Base-by-base conservation (phyloP, 2,797 vertebrate species). In the Gambusia yucatana region DNA sequence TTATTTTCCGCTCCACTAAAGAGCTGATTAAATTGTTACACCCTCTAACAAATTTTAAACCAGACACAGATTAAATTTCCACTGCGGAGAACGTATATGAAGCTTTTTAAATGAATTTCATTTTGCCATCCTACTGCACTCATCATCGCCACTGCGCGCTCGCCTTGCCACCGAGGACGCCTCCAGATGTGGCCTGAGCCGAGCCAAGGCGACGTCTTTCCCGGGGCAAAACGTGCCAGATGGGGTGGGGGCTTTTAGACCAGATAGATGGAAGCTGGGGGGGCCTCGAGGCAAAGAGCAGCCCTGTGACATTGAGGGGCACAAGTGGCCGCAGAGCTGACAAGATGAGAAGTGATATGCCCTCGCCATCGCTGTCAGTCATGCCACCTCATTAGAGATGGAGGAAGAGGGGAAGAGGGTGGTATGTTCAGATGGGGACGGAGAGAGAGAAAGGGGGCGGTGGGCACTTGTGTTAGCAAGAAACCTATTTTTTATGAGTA, bases 261-360 rank as follows among this genome's bases (percentile, higher is more conserved):
- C 79, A 73, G 79, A 84, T 83, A 83, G 87, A 92, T 86, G 86
- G 92, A 90, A 89, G 91, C 84, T 20, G 14, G 77, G 67, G 30
- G 80, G 77, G 72, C 88, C 93, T 86, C 80, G 46, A 83, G 93
- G 93, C 92, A 89, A 91, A 94, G 90, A 87, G 75, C 80, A 88
- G 90, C 91, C 90, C 91, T 91, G 88, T 94, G 94, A 95, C 94
- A 94, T 91, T 93, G 93, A 92, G 93, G 92, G 92, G 89, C 90
- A 91, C 89, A 89, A 92, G 91, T 93, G 93, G 92, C 92, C 80
- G 82, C 87, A 86, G 86, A 90, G 89, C 87, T 95, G 94, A 95
- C 94, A 92, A 93, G 93, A 95, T 94, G 91, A 92, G 92, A 94
- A 91, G 91, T 94, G 93, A 94, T 93, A 90, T 94, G 93, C 92